Conservation (phyloP, 2,113 vertebrate species). For the Syrrhaptes paradoxus region DNA sequence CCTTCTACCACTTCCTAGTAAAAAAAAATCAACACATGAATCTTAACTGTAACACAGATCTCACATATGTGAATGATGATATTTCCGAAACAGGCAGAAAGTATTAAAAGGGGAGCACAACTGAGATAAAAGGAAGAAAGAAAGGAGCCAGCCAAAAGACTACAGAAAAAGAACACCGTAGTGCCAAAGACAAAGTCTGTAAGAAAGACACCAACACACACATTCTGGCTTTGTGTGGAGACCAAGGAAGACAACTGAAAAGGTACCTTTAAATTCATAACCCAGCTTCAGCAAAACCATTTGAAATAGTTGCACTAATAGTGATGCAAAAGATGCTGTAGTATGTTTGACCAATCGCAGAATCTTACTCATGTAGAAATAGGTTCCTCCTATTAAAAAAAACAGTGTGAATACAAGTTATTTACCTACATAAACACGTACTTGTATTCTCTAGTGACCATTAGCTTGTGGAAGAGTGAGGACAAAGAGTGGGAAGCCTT, state of each 20-base stretch:
- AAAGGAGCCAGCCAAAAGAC: background rate
- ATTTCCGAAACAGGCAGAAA: background rate
- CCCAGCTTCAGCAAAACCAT: conserved; percentile 84
- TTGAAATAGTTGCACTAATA: conserved; percentile 85
- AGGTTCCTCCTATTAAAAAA: conserved; percentile 80
- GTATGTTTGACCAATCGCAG: conserved; percentile 76
- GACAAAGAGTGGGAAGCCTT: background rate
- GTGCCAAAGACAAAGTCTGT: background rate
- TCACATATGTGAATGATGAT: background rate
- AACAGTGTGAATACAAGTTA: conserved; percentile 56
- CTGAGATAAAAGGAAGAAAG: background rate
- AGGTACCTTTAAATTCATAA: conserved; percentile 81
- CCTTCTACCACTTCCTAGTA: background rate
- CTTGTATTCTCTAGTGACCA: background rate
- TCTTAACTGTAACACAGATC: background rate
- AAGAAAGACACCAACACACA: background rate
- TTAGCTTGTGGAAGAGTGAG: background rate
- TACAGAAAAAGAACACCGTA: background rate
- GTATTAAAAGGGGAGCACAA: background rate
- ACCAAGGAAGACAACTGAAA: conserved; percentile 37
- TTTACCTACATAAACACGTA: background rate
- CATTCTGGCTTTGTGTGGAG: background rate
- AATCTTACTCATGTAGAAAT: conserved; percentile 78
- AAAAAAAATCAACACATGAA: background rate
- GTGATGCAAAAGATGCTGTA: conserved; percentile 78